Evolutionary conservation across 1,140 invertebrate species (phyloP), one percentile per base, ranked within the genome.

Genomic region (Copidosoma floridanum): DNA sequence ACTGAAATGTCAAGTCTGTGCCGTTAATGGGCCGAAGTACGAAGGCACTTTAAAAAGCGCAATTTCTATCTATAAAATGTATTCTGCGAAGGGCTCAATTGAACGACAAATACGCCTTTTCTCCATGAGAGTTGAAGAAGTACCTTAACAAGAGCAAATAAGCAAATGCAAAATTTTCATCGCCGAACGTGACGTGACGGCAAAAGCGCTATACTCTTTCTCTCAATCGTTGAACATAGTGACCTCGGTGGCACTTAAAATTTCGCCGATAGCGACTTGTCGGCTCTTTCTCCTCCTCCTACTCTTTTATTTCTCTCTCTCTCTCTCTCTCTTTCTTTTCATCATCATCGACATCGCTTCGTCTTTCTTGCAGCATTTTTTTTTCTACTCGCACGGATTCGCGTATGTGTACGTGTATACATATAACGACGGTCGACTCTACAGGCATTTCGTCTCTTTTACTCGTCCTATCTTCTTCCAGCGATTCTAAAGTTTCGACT

Each of bases 401-500:
- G n/a, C n/a, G n/a, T n/a, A n/a, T n/a, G n/a, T n/a, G n/a, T n/a
- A n/a, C n/a, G n/a, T n/a, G n/a, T n/a, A n/a, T n/a, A n/a, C n/a
- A n/a, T n/a, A n/a, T n/a, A n/a, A n/a, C n/a, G n/a, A n/a, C n/a
- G n/a, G n/a, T n/a, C n/a, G n/a, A n/a, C n/a, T n/a, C n/a, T n/a
- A n/a, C n/a, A n/a, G n/a, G n/a, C n/a, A n/a, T n/a, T n/a, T n/a
- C n/a, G n/a, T 24, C 53, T 23, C 8, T 37, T 26, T 23, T 24
- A 26, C 21, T 47, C 29, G n/a, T 16, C 35, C 54, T 29, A 18
- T 44, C 23, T 20, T 23, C 48, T 21, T 21, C 26, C 43, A 51
- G 58, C 55, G 58, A 61, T 61, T 54, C 58, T 61, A 51, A 55
- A 61, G 58, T 61, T 61, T 61, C 58, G 58, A 48, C 58, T 44